Conservation (phyloP, 2,888 invertebrate genomes). For the Ophion obscuratus region DNA sequence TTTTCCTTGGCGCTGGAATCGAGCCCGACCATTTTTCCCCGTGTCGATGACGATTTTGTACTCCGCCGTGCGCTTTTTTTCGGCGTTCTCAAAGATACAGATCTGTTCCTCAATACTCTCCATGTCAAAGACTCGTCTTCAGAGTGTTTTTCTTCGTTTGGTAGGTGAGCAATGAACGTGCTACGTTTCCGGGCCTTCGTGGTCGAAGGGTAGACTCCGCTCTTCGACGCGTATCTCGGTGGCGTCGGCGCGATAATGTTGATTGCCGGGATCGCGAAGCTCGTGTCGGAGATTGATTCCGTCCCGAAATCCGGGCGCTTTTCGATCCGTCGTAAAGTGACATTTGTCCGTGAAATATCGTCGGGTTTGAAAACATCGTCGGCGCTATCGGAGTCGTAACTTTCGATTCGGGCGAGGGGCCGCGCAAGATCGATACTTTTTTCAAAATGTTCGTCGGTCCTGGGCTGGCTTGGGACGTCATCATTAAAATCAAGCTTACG, state of each 20-base stretch:
- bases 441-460: constrained; percentile 64
- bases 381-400: constrained; percentile 62
- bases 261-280: not conserved
- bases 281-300: constrained; percentile 37
- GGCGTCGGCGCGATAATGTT: not conserved
- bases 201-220: not conserved
- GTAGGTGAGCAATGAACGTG: not conserved
- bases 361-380: not conserved
- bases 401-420: constrained; percentile 71
- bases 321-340: constrained; percentile 24
- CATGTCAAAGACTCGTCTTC: not conserved
- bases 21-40: not conserved
- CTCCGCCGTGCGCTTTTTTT: constrained; percentile 49
- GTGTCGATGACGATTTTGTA: constrained; percentile 34
- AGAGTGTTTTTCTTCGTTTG: not conserved
- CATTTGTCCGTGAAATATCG: not conserved
- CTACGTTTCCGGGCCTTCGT: not conserved
- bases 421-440: constrained; percentile 63
- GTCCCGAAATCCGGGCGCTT: constrained; percentile 50
- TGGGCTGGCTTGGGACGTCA: constrained; percentile 65
- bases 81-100: constrained; percentile 40
- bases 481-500: constrained; percentile 80
- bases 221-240: not conserved
- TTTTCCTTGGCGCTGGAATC: constrained; percentile 58
- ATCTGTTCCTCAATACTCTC: constrained; percentile 70